Conservation (phyloP, 1,140 invertebrate species). For the Cydia fagiglandana region DNA sequence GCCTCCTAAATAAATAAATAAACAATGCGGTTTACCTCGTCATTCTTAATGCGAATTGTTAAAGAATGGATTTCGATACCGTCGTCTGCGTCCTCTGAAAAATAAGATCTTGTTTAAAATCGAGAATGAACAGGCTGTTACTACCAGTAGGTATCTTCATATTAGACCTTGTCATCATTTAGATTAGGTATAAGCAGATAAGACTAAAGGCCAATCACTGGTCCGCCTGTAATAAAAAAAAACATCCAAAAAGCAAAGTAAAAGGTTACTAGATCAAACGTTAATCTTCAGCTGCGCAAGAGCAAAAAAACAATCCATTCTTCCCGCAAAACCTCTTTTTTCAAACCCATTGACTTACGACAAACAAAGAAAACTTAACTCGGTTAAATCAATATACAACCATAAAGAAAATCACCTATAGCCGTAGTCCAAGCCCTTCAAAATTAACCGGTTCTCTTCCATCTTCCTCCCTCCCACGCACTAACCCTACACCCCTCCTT, state of each 20-base stretch:
- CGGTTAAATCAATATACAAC: conserved; percentile 59
- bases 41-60: too few species aligned
- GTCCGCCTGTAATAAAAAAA: too few species aligned
- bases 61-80: too few species aligned
- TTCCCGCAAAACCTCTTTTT: conserved; percentile 12
- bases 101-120: too few species aligned
- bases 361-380: conserved; percentile 31
- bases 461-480: conserved; percentile 46
- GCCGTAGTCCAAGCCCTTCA: conserved; percentile 72
- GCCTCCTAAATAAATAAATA: too few species aligned
- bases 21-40: too few species aligned
- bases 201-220: too few species aligned
- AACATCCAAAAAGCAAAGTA: not conserved
- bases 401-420: conserved; percentile 59
- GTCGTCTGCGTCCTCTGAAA: too few species aligned
- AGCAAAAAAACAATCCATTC: not conserved
- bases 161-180: too few species aligned
- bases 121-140: too few species aligned
- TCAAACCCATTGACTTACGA: not conserved
- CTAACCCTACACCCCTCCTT: conserved; percentile 44
- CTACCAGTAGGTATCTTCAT: too few species aligned
- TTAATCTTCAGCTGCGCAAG: not conserved
- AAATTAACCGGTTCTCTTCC: conserved; percentile 73
- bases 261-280: not conserved
- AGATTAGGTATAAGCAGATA: too few species aligned